These are phyloP conservation scores for Trilocha varians DNA, from an alignment of 2,888 invertebrate species.

Conservation along the genomic window DNA sequence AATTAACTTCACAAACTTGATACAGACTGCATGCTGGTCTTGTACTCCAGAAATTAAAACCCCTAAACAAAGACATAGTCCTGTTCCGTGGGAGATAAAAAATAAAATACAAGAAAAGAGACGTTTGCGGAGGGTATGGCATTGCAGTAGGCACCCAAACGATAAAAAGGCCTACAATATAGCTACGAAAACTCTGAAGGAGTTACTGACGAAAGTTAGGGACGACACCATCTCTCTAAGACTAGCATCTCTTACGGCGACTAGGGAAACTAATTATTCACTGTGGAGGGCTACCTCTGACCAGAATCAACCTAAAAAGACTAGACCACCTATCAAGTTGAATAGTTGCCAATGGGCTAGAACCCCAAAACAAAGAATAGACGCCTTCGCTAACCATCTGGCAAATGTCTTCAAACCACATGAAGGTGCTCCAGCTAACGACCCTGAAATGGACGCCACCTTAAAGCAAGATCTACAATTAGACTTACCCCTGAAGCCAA, in stretches of 20 bases:
- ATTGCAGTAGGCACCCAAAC: constrained; percentile 1
- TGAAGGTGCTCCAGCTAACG: neutral
- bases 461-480: constrained; percentile 3
- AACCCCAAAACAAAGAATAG: neutral
- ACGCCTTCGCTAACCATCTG: constrained; percentile 3
- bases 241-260: neutral
- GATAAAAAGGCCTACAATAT: neutral
- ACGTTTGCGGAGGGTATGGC: constrained; percentile 12
- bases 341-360: neutral
- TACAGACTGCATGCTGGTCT: constrained; percentile 8
- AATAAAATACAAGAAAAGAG: constrained; percentile 6
- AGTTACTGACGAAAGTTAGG: too few species aligned
- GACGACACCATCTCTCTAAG: neutral
- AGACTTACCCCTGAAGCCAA: constrained; percentile 1
- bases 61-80: neutral
- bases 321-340: neutral
- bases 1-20: constrained; percentile 4
- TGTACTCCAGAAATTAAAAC: neutral
- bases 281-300: constrained; percentile 3
- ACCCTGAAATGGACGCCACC: neutral
- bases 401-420: constrained; percentile 2
- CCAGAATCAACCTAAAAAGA: constrained; percentile 1
- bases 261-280: constrained; percentile 1
- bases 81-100: constrained; percentile 4
- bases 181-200: too few species aligned